These are phyloP conservation scores for Armadillidium nasatum DNA, from an alignment of 1,140 invertebrate genomes.

Conservation along the genomic window DNA sequence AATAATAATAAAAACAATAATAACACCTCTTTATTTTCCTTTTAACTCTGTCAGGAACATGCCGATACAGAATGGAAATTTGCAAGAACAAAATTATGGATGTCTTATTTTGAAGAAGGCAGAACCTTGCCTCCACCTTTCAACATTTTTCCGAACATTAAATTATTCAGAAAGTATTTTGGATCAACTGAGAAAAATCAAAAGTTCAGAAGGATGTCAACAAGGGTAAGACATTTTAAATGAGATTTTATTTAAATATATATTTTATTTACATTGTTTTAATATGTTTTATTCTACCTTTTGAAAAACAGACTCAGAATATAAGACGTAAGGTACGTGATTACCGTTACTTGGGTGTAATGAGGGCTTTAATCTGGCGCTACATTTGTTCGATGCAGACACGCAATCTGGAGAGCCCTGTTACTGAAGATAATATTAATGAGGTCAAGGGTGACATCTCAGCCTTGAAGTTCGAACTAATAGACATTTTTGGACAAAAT, in stretches of 20 bases:
- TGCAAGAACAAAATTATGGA: conserved; percentile 78
- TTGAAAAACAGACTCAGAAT: conserved; percentile 48
- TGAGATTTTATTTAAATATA: too few relatives aligned
- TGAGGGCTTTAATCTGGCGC: conserved; percentile 75
- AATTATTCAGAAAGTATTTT: conserved; percentile 61
- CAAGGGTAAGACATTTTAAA: conserved; percentile 47
- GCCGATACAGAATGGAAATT: conserved; percentile 89
- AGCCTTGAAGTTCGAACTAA: conserved; percentile 85
- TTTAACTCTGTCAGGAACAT: conserved; percentile 63
- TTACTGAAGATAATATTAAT: conserved; percentile 87
- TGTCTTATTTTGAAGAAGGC: conserved; percentile 84
- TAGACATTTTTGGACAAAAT: conserved; percentile 88
- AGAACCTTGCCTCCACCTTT: conserved; percentile 78
- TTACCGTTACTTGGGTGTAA: conserved; percentile 66
- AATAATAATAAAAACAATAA: too few relatives aligned
- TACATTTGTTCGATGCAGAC: conserved; percentile 74
- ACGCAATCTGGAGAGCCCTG: conserved; percentile 66
- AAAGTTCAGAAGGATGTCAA: conserved; percentile 44
- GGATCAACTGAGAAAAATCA: conserved; percentile 38
- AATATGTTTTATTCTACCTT: too few relatives aligned
- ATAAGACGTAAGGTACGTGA: conserved; percentile 55
- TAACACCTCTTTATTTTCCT: too few relatives aligned
- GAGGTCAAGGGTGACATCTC: conserved; percentile 95
- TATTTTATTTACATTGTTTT: too few relatives aligned
- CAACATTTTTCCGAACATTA: conserved; percentile 71